Conservation (phyloP, 1,140 invertebrate genomes). For the Mizuhopecten yessoensis region DNA sequence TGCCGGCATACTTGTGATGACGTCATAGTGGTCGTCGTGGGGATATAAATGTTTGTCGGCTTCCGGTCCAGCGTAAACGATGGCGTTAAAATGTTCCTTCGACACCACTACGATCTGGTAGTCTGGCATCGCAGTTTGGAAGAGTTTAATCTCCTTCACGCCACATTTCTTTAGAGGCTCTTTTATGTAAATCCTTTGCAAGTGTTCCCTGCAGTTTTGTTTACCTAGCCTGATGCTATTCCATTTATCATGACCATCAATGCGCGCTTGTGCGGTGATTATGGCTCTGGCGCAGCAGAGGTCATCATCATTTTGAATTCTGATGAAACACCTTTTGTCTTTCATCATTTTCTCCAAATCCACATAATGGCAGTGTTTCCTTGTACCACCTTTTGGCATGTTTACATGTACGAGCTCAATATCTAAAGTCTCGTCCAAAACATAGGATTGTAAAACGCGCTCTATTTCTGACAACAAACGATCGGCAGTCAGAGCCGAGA, state of each 20-base stretch:
- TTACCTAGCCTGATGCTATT: conserved; percentile 51
- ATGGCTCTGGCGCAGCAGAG: conserved; percentile 59
- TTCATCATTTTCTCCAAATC: conserved; percentile 52
- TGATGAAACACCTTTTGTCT: conserved; percentile 58
- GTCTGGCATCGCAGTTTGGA: conserved; percentile 48
- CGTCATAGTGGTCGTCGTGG: conserved; percentile 59
- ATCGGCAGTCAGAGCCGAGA: conserved; percentile 54
- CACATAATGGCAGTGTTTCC: conserved; percentile 45
- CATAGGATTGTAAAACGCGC: conserved; percentile 60
- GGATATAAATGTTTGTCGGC: conserved; percentile 53
- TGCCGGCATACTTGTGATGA: conserved; percentile 61
- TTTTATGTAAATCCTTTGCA: conserved; percentile 42
- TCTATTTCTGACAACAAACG: conserved; percentile 56
- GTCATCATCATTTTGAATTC: conserved; percentile 58
- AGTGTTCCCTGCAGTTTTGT: conserved; percentile 43
- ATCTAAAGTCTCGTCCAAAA: conserved; percentile 57
- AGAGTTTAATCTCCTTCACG: conserved; percentile 54
- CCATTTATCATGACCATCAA: conserved; percentile 53
- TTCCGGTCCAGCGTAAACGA: conserved; percentile 59
- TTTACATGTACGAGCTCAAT: conserved; percentile 58
- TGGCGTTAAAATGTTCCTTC: conserved; percentile 59
- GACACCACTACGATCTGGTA: conserved; percentile 59
- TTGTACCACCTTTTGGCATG: conserved; percentile 39
- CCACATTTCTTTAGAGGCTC: conserved; percentile 47
- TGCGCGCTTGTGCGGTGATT: conserved; percentile 57